A percentile compares a stretch with the other conserved stretches of the same genome.
Evolutionary conservation across 2,797 vertebrate species (phyloP).

Genomic region (Sphenodon punctatus): DNA sequence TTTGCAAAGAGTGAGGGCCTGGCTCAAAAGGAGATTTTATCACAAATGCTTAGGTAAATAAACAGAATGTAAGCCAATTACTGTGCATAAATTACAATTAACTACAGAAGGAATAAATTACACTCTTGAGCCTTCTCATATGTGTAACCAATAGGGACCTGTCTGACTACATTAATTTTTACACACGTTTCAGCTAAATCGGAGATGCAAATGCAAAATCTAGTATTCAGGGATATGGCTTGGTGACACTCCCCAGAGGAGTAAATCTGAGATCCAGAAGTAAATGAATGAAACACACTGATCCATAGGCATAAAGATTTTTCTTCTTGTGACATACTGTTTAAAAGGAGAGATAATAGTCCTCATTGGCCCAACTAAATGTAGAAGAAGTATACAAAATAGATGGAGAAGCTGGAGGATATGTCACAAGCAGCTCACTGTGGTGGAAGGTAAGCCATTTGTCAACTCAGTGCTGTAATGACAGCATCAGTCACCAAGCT

Average conservation of each 20-base stretch:
- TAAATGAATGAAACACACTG: background rate
- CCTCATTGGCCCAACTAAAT: background rate
- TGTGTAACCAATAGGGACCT: background rate
- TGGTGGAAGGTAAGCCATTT: background rate
- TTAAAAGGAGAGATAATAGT: too few species aligned
- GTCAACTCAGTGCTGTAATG: background rate
- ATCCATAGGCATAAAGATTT: too few species aligned
- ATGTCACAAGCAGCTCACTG: background rate
- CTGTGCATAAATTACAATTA: background rate
- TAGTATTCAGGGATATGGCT: background rate
- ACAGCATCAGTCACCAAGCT: background rate
- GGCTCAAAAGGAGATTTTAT: background rate
- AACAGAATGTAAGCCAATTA: background rate
- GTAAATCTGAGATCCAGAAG: accelerated
- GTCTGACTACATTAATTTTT: background rate
- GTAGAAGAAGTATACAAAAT: background rate
- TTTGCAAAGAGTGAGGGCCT: background rate
- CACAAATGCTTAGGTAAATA: background rate
- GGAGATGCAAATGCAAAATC: background rate
- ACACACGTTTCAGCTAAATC: background rate
- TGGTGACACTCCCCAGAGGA: background rate
- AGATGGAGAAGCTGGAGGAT: background rate
- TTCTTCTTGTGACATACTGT: too few species aligned
- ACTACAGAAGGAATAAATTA: background rate
- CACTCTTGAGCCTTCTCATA: background rate